Evolutionary conservation across 2,113 vertebrate genomes (phyloP).

Genomic region (Pungitius pungitius): DNA sequence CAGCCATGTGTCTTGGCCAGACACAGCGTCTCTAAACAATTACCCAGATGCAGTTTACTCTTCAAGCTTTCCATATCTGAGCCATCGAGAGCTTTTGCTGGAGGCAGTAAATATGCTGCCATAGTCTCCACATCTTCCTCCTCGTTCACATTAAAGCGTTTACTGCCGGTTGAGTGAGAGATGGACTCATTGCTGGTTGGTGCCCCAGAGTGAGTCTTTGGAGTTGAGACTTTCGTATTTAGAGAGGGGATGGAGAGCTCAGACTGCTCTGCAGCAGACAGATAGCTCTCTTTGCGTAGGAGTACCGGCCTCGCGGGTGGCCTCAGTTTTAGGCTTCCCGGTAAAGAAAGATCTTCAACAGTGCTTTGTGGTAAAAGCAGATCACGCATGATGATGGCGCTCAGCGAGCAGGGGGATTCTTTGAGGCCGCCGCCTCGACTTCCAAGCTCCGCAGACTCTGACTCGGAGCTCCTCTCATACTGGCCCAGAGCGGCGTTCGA

Average conservation of each 20-base stretch:
- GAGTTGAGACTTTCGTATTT: not conserved
- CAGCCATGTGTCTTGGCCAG: slow-evolving; percentile 83
- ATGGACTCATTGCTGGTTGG: not conserved
- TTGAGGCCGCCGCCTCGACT: slow-evolving; percentile 30
- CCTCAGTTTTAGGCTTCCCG: slow-evolving; percentile 35
- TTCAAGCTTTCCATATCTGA: slow-evolving; percentile 68
- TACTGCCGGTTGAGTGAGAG: slow-evolving; percentile 37
- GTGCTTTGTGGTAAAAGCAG: slow-evolving; percentile 56
- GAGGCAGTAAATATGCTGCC: slow-evolving; percentile 66
- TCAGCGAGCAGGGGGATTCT: slow-evolving; percentile 59
- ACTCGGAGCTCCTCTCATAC: slow-evolving; percentile 50
- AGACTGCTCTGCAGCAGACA: slow-evolving; percentile 77
- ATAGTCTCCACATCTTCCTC: slow-evolving; percentile 53
- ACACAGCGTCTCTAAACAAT: slow-evolving; percentile 85
- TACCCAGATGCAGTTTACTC: slow-evolving; percentile 86
- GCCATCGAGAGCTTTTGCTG: slow-evolving; percentile 42
- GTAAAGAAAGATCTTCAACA: slow-evolving; percentile 13
- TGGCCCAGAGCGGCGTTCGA: slow-evolving; percentile 32
- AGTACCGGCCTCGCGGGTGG: slow-evolving; percentile 54
- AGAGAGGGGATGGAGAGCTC: slow-evolving; percentile 74
- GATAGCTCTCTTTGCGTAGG: slow-evolving; percentile 82
- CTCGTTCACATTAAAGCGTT: not conserved
- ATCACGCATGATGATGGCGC: slow-evolving; percentile 72
- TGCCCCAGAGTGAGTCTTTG: not conserved
- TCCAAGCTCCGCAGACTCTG: slow-evolving; percentile 42